phyloP scores from a whole-genome alignment of 2,113 vertebrate species.

The Oxygymnocypris stewartii region DNA sequence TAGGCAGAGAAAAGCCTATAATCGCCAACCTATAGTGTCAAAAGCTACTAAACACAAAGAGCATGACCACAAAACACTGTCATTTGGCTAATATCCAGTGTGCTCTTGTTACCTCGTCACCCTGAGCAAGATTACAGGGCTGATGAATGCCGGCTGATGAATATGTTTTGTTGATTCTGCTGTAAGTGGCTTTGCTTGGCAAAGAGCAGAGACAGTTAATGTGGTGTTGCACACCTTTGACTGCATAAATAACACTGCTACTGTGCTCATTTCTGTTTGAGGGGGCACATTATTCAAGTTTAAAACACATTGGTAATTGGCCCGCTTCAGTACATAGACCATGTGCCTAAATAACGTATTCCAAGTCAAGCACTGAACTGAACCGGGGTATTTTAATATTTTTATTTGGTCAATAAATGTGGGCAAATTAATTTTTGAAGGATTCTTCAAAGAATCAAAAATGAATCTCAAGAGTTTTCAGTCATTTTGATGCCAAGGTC shows the following conservation, averaged over 20 bases:
- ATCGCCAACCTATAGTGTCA: conserved; percentile 30
- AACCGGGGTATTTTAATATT: neutral
- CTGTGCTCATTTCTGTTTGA: neutral
- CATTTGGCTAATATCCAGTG: conserved; percentile 27
- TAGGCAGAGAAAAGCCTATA: conserved; percentile 20
- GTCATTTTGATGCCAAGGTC: neutral
- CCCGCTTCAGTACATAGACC: neutral
- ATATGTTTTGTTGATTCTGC: conserved; percentile 39
- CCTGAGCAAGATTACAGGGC: conserved; percentile 27
- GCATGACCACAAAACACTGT: conserved; percentile 37
- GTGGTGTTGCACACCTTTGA: conserved; percentile 34
- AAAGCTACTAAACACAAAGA: conserved; percentile 29
- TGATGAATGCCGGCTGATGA: conserved; percentile 39
- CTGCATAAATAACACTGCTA: neutral
- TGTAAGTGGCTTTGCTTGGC: conserved; percentile 32
- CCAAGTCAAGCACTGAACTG: neutral
- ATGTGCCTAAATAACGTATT: neutral
- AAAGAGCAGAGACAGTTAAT: conserved; percentile 29
- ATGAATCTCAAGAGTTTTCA: neutral
- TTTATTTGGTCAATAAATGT: conserved; percentile 1
- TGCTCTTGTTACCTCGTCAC: conserved; percentile 30
- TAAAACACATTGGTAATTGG: conserved; percentile 11
- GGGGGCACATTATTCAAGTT: neutral
- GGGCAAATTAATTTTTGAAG: neutral
- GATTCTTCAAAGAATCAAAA: too few relatives aligned